Evolutionary conservation across 2,797 vertebrate species (phyloP).

Genomic region (Hypotaenidia philippensis): DNA sequence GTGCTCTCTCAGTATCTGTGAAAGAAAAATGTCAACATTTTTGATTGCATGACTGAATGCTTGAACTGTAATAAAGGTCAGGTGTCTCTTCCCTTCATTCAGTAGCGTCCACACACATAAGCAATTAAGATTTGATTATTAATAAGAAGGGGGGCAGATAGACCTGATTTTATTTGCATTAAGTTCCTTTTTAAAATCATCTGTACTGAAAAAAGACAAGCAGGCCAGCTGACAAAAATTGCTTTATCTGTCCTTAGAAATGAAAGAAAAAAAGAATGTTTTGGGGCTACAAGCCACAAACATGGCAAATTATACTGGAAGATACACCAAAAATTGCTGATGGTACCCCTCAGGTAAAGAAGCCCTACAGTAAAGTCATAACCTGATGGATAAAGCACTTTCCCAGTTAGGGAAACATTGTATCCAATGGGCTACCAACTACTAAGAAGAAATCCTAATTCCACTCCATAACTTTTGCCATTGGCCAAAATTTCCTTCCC

Average conservation of each 20-base stretch:
- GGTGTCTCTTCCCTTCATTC: neutral
- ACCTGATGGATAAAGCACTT: neutral
- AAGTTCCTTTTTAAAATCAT: neutral
- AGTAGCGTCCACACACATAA: neutral
- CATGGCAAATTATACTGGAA: neutral
- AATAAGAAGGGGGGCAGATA: neutral
- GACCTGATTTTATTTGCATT: neutral
- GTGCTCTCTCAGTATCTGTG: neutral
- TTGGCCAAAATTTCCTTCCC: neutral
- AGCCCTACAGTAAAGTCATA: neutral
- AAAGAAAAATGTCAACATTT: neutral
- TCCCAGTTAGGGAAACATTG: neutral
- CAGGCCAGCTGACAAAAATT: neutral
- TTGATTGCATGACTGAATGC: neutral
- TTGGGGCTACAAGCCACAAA: neutral
- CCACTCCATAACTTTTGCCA: neutral
- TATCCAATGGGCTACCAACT: neutral
- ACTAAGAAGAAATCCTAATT: neutral
- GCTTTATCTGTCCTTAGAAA: neutral
- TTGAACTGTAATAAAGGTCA: neutral
- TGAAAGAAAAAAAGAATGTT: neutral
- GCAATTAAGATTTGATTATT: neutral
- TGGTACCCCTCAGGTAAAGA: neutral
- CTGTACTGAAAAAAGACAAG: neutral
- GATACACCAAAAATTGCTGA: neutral